Evolutionary conservation across 1,140 invertebrate genomes (phyloP).

Genomic region (Drosophila ogumai): DNA sequence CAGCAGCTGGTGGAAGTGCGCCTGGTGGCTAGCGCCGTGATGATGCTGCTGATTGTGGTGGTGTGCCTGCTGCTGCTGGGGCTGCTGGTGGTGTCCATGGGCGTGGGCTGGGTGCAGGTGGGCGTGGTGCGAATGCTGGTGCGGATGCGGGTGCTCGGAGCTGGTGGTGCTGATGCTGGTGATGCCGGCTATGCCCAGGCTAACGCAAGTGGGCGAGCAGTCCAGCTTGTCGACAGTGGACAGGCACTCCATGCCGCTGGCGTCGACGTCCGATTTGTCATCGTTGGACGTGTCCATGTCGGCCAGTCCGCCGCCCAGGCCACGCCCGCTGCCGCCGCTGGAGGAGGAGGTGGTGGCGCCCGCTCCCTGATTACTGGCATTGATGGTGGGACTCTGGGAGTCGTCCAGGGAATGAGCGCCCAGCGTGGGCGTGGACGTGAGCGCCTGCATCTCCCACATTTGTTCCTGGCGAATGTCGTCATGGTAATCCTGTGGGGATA

Average conservation of each 20-base stretch:
- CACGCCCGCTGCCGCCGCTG: conserved; percentile 41
- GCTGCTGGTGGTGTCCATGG: conserved; percentile 35
- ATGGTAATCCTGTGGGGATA: conserved; percentile 89
- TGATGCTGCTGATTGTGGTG: conserved; percentile 45
- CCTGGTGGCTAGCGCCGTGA: conserved; percentile 38
- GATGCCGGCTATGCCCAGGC: conserved; percentile 48
- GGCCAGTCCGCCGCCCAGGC: conserved; percentile 71
- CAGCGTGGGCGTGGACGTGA: conserved; percentile 85
- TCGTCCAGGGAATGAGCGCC: conserved; percentile 68
- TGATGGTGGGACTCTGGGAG: conserved; percentile 75
- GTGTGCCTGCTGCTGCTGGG: conserved; percentile 36
- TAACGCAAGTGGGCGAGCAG: conserved; percentile 66
- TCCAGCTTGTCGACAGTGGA: conserved; percentile 72
- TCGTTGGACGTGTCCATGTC: conserved; percentile 84
- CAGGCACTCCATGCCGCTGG: conserved; percentile 80
- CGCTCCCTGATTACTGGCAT: conserved; percentile 26
- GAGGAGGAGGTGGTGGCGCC: conserved; percentile 16
- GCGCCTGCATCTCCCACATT: conserved; percentile 93
- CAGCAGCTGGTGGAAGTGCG: conserved; percentile 72
- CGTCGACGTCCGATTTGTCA: conserved; percentile 78
- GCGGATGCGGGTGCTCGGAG: conserved; percentile 41
- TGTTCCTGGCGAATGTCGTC: conserved; percentile 94
- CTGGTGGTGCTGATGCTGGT: conserved; percentile 51
- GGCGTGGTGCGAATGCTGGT: conserved; percentile 58
- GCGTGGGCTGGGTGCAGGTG: conserved; percentile 30